Base-by-base conservation (phyloP, 2,888 invertebrate species). In the Eupithecia subumbrata region DNA sequence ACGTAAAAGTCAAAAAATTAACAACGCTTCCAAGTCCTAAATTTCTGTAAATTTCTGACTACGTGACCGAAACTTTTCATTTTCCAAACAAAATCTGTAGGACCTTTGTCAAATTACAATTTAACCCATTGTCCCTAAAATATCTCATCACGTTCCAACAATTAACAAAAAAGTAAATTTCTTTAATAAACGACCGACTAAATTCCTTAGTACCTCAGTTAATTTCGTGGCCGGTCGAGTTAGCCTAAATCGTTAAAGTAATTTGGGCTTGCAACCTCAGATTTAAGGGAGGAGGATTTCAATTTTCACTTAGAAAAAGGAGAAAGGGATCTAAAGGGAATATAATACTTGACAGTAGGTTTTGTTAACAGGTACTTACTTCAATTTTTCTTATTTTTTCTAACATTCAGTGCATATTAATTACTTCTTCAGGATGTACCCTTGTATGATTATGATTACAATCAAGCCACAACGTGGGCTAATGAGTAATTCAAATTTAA, bases 161-260 rank as follows among this genome's bases (percentile, higher is more conserved):
- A 82, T 81, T 82, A 81, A 82, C 80, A 81, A 82, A 80, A 78
- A 76, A 76, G 69, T 76, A 69, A 75, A 80, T 82, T 82, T 71
- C 78, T 79, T 77, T 80, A 79, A 84, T 79, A 85, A 87, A 85
- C 79, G 83, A 79, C 81, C 81, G 79, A 80, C 82, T 77, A 82
- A 84, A 84, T 86, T 82, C 82, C 67, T 75, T 67, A 72, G 80
- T 78, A 78, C 78, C 81, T 80, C 77, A 81, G 83, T 83, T 86
- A 84, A 85, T 86, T 85, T 84, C 82, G 80, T 80, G 82, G 83
- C 73, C 78, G 82, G 83, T 76, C 80, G 82, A 81, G 82, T 87
- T 83, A 85, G 81, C 83, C 83, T 80, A 82, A 85, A 85, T 84
- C 84, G 85, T 84, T 84, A 86, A 86, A 85, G 88, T 85, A 89